Base-by-base conservation (phyloP, 1,140 invertebrate species). In the Drosophila mayri region DNA sequence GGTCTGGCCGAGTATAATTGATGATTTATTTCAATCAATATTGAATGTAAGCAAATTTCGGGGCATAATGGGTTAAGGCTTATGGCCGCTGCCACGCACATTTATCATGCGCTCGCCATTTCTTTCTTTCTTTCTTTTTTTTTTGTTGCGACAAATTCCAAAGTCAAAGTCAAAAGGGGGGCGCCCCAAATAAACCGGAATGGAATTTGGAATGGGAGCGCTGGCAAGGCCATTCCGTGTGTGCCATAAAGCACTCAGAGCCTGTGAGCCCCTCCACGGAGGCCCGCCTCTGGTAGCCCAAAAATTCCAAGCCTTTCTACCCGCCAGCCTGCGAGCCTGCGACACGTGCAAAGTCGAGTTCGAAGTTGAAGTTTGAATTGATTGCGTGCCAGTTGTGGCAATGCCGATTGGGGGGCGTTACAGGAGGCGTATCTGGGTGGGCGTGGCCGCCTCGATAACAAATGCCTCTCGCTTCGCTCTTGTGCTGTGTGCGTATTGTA, bases 361-460 rank as follows among this genome's bases (percentile, higher is more conserved):
- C 65, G 66, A 47, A 65, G 65, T 68, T 65, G 46, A 83, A 83
- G 81, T 68, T 76, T 61, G 76, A 87, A 87, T 87, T 87, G 84
- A 87, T 87, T 87, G 84, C 84, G 80, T 87, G 84, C 84, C 84
- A 88, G 84, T 68, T 79, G 83, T 49, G 71, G 63, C 78, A 86
- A 70, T 86, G 68, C 50, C 76, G 81, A 73, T 60, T 70, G 35
- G 50, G 32, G 22, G 40, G 55, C 28, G 38, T 28, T 67, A 4
- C 14, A 2, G 35, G 35, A 38, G 57, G 68, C 68, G 57, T 37
- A 25, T 8, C 32, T n/a, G 22, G 30, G 16, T 11, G 54, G 75
- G 72, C 68, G 68, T 72, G 68, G 37, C 44, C 2, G 18, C 4
- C 14, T 32, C 68, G 44, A 72, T 72, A 72, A 72, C 68, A 72